Conservation (phyloP, 1,140 invertebrate species). For the Lucilia cuprina region DNA sequence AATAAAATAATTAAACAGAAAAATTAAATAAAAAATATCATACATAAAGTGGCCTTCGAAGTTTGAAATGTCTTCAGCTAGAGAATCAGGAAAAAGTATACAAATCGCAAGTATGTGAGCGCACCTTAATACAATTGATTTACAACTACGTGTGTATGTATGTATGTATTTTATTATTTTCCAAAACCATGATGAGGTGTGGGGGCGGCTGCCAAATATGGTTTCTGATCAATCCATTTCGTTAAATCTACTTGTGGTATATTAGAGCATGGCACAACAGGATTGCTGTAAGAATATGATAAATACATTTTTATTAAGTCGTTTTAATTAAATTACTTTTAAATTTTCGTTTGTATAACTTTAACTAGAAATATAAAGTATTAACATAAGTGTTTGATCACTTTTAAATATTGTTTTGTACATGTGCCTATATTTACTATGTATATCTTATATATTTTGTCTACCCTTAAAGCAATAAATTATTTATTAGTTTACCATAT, state of each 20-base stretch:
- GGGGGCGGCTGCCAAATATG: neutral
- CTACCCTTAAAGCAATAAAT: too few relatives aligned
- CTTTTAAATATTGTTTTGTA: too few relatives aligned
- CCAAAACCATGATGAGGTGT: neutral
- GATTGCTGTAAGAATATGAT: constrained; percentile 68
- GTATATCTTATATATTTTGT: too few relatives aligned
- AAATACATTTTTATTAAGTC: too few relatives aligned
- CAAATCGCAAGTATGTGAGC: neutral
- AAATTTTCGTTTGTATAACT: too few relatives aligned
- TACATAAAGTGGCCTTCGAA: neutral
- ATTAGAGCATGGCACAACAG: constrained; percentile 69
- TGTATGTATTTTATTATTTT: neutral
- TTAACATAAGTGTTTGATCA: too few relatives aligned
- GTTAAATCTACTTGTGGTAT: constrained; percentile 73
- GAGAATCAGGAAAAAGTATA: neutral
- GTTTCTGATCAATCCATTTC: constrained; percentile 66
- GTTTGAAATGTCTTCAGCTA: neutral
- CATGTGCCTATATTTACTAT: too few relatives aligned
- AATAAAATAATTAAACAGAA: neutral
- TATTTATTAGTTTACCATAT: too few relatives aligned
- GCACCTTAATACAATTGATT: neutral
- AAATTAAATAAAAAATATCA: neutral
- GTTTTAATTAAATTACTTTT: too few relatives aligned
- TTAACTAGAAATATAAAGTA: too few relatives aligned
- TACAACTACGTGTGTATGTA: too few relatives aligned